Conservation (phyloP, 2,113 vertebrate genomes). For the Sisor rabdophorus region DNA sequence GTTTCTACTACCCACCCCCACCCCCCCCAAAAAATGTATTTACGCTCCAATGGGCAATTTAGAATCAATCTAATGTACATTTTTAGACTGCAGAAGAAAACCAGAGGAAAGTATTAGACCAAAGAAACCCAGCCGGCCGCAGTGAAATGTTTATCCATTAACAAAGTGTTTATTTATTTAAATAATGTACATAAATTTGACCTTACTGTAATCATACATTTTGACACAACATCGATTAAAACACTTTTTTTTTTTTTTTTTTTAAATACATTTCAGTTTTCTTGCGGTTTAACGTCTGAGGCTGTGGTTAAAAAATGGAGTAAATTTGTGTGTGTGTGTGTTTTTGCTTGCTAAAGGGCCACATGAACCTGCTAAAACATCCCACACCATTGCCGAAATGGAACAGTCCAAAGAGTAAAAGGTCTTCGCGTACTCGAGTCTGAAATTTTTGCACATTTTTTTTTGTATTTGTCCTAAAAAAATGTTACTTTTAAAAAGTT, state of each 20-base stretch:
- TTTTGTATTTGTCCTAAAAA: too few relatives aligned
- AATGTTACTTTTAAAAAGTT: too few relatives aligned
- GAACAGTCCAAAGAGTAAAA: conserved; percentile 8
- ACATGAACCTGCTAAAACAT: neutral
- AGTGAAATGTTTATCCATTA: conserved; percentile 66
- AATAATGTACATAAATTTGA: conserved; percentile 77
- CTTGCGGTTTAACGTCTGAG: neutral
- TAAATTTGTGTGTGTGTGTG: neutral
- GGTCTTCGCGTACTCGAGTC: neutral
- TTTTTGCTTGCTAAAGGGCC: neutral
- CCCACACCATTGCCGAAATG: neutral
- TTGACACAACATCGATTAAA: conserved; percentile 64
- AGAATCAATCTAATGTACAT: too few relatives aligned
- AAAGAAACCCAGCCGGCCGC: conserved; percentile 73
- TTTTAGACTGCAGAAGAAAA: too few relatives aligned
- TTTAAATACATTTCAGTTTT: conserved; percentile 38
- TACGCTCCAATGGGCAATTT: too few relatives aligned
- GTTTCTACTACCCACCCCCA: neutral
- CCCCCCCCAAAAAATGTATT: too few relatives aligned
- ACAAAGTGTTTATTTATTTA: conserved; percentile 66
- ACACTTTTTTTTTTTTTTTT: conserved; percentile 48
- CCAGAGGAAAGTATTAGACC: conserved; percentile 60
- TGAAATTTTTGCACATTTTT: too few relatives aligned
- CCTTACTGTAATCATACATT: conserved; percentile 66
- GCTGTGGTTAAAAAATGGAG: neutral